Base-by-base conservation (phyloP, 2,113 vertebrate species). In the Xenotilapia leptura region DNA sequence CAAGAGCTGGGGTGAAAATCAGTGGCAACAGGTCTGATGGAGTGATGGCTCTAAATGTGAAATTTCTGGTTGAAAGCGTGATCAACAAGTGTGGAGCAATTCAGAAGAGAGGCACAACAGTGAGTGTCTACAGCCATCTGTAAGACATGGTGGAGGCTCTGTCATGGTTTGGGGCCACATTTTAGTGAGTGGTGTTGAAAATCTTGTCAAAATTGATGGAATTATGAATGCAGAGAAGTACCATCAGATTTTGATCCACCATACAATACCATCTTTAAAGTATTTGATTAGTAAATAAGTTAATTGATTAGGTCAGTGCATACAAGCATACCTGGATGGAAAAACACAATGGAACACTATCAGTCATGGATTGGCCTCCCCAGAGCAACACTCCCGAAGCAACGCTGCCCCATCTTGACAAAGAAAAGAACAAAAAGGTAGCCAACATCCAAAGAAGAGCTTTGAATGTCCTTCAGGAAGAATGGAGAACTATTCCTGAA, bases 181-280 rank as follows among this genome's bases (percentile, higher is more conserved):
- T 65, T 65, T n/a, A 5, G 60, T 0, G 1, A 65, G 19, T 38
- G 60, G 33, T 38, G 33, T 2, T 65, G 60, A 3, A 65, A 0
- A 65, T 21, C 60, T 38, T 38, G 60, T 38, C 60, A 38, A 38
- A 12, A 38, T 65, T 65, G 60, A 65, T 65, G 33, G 33, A 65
- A 65, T 65, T 13, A 65, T 65, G 19, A 65, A 13, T 21, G 33
- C 60, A 65, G 60, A 38, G 60, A 65, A 65, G 6, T 38, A 38
- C 33, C 33, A 38, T 65, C 6, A 65, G 19, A 38, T 65, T 65
- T 21, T n/a, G 33, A 65, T 21, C 6, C 33, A 65, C 60, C 0
- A 21, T 38, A 65, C 6, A 38, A 65, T 65, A 13, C 17, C 19
- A 1, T 38, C 60, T n/a, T 65, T 38, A 65, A 65, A 65, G 31